Evolutionary conservation across 1,140 invertebrate species (phyloP).

Genomic region (Sinonovacula constricta): DNA sequence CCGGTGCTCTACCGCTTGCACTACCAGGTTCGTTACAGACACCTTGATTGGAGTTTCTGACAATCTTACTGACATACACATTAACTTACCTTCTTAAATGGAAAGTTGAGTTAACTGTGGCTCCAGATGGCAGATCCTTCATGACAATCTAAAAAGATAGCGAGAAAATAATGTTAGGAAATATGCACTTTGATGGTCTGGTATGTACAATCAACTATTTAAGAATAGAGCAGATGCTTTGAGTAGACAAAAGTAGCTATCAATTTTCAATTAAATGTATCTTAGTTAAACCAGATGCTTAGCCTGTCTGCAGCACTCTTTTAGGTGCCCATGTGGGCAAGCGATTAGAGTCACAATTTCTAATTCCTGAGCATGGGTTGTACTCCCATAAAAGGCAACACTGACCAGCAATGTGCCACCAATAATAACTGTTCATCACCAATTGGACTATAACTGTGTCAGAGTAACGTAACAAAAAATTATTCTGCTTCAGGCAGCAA

Average conservation of each 20-base stretch:
- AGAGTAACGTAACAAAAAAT: no score
- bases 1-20: no score
- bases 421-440: no score
- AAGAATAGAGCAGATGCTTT: neutral
- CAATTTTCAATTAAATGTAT: neutral
- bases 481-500: no score
- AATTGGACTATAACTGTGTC: no score
- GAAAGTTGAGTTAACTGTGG: constrained; percentile 64
- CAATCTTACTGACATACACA: neutral
- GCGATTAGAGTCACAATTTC: no score
- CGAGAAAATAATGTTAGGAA: no score
- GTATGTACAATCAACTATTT: neutral
- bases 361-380: no score
- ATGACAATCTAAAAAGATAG: constrained; percentile 67
- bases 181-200: no score
- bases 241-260: neutral
- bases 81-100: constrained; percentile 68
- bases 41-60: neutral
- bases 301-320: neutral
- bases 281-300: neutral
- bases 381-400: no score
- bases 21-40: neutral
- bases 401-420: no score
- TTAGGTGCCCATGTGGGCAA: neutral
- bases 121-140: constrained; percentile 65